Evolutionary conservation across 2,888 invertebrate species (phyloP), one percentile per base, ranked within the genome.

Genomic region (Pteria penguin): DNA sequence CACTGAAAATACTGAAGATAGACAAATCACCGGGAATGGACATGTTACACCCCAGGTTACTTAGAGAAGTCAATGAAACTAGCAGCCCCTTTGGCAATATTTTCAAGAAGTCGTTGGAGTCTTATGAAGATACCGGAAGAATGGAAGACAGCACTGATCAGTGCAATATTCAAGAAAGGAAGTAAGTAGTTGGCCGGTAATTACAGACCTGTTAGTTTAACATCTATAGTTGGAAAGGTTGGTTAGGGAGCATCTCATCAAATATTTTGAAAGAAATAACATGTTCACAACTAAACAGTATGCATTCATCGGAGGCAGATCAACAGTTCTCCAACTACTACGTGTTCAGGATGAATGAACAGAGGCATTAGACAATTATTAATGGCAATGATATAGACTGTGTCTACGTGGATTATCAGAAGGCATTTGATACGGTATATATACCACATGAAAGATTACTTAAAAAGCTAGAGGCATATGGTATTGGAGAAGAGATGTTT

Each of bases 351-450:
- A 72, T 14, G 52, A 72, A 65, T 72, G 72, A 65, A 57, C 72
- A 33, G 45, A 72, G 4, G 32, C 57, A 26, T 4, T 57, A 14
- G 72, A 72, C n/a, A 11, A n/a, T n/a, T n/a, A n/a, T n/a, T n/a
- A n/a, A 57, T 5, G 65, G 72, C 11, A n/a, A 36, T 26, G 55
- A 24, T 22, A 33, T 66, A 27, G 65, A 72, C 58, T 32, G 32
- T n/a, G 29, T 72, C 31, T 72, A 65, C 33, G 57, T 72, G 72
- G 63, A 65, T 26, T 72, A 55, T 29, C 22, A 33, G 57, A 72
- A 65, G n/a, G 72, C 65, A 1, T 72, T 72, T 58, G 72, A 72
- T 36, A 72, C 63, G 11, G 65, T 72, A 2, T n/a, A n/a, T n/a
- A n/a, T n/a, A n/a, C 72, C 72, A 33, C 72, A 65, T 45, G 4